Evolutionary conservation across 1,140 invertebrate genomes (phyloP), one percentile per base, ranked within the genome.

Genomic region (Caenorhabditis brenneri): DNA sequence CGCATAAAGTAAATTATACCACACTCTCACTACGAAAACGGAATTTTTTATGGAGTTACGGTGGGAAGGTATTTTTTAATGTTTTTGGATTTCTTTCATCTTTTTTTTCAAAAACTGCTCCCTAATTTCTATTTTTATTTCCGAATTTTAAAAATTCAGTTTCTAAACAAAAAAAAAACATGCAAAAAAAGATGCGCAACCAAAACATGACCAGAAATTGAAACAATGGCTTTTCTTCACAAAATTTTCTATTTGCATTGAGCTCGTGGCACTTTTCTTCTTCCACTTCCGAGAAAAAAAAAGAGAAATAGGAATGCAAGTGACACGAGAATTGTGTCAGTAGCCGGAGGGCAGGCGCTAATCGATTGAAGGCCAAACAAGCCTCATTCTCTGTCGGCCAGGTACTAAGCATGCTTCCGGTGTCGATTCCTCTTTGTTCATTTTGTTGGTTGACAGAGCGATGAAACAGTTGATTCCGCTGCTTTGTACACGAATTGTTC

Each of bases 351-450:
- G 9, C 7, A 24, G 29, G 65, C 65, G 36, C 36, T 27, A 74
- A 42, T 74, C 65, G 65, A 74, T 65, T 24, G 36, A 74, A 42
- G 36, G 65, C 58, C 29, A 74, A 74, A 42, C 65, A 74, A 74
- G 65, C 65, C 36, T 58, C 24, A 3, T 3, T 31, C 29, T 29
- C 7, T 9, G 58, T 24, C 7, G 53, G 53, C 29, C 65, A 74
- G 65, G 36, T 74, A 74, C 36, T 42, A 74, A 74, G 36, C 65
- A 74, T 42, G 65, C 65, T 74, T 74, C 65, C 65, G 65, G 65
- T 74, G 65, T 74, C 65, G 24, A n/a, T n/a, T n/a, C 16, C n/a
- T 36, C 60, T 24, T 74, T 74, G 65, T 74, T 74, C 65, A 74
- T 42, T 74, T 74, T 74, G 19, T 42, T 55, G 10, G 24, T 55